Evolutionary conservation across 1,140 invertebrate species (phyloP), one percentile per base, ranked within the genome.

Genomic region (Dendroctonus valens): DNA sequence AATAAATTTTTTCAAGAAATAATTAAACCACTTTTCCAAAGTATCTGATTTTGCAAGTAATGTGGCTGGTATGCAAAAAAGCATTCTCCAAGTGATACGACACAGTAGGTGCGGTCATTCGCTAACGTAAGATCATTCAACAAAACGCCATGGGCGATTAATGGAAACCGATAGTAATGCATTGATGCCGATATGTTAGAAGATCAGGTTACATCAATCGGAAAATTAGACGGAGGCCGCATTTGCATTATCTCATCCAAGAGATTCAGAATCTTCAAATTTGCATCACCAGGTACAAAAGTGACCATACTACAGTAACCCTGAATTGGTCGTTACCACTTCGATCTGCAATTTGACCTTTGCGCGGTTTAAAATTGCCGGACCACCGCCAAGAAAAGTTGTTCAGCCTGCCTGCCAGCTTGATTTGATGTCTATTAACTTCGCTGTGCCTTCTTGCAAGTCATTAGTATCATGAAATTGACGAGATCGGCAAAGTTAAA

Each of bases 311-410:
- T 26, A 58, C 26, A 58, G 15, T 59, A 62, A 62, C 59, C 59
- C 59, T 62, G 59, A 62, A 62, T 62, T 62, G 59, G 59, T 62
- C 59, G 59, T 62, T 62, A 62, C 59, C 59, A 62, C 42, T 62
- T 46, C 12, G 38, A 39, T 61, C 49, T 5, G 46, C 41, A 60
- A 60, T 60, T 49, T 62, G 59, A 62, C 59, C 59, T 62, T 53
- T 62, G 44, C 49, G 50, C 41, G 59, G 41, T 41, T 53, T 52
- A 52, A 62, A 62, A 62, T 62, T 12, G 59, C 11, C 59, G 42
- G 59, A 62, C 59, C 49, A 62, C 59, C 59, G 50, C 50, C 50
- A 62, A 62, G 59, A 62, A 42, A 60, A 12, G 58, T 60, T 55
- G 53, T 12, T 39, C n/a, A 37, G 37, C 37, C 58, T 60, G 58